These are phyloP conservation scores for Eupelmus urozonus DNA, from an alignment of 2,888 invertebrate species.

Conservation along the genomic window DNA sequence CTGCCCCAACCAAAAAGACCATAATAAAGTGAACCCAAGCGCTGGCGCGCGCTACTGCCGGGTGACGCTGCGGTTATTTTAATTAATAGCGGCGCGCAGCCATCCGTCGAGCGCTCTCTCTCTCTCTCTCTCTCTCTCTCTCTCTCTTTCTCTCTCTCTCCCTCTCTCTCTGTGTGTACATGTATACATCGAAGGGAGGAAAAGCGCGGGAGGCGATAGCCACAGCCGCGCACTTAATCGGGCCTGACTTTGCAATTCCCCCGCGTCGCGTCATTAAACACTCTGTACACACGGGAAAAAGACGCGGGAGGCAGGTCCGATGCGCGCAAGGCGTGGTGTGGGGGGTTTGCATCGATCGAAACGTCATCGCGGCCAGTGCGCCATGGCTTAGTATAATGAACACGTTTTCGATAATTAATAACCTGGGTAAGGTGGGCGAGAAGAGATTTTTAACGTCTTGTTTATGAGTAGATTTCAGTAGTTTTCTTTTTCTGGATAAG, in stretches of 20 bases:
- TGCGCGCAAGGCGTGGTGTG: background rate
- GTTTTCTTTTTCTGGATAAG: too few species aligned
- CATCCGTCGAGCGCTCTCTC: conserved; percentile 46
- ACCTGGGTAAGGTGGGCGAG: background rate
- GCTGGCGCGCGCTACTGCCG: conserved; percentile 34
- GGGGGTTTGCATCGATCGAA: conserved; percentile 18
- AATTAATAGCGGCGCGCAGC: conserved; percentile 65
- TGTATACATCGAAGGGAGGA: too few species aligned
- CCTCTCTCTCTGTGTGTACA: too few species aligned
- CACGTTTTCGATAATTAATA: conserved; percentile 28
- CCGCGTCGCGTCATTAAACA: conserved; percentile 62
- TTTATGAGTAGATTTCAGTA: too few species aligned
- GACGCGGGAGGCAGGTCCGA: background rate
- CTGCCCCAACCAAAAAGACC: conserved; percentile 22
- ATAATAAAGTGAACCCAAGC: conserved; percentile 58
- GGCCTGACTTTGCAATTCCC: conserved; percentile 63
- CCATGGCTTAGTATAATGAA: background rate
- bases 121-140: conserved; percentile 16
- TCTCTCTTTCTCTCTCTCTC: conserved; percentile 3
- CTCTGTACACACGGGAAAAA: conserved; percentile 23
- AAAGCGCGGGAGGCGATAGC: conserved; percentile 32
- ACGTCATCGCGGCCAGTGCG: background rate
- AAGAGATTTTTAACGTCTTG: too few species aligned
- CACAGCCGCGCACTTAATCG: conserved; percentile 63
- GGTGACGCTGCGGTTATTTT: conserved; percentile 69